A percentile compares a stretch with the other conserved stretches of the same genome.
Evolutionary conservation across 2,113 vertebrate species (phyloP).

Genomic region (Sprattus sprattus): DNA sequence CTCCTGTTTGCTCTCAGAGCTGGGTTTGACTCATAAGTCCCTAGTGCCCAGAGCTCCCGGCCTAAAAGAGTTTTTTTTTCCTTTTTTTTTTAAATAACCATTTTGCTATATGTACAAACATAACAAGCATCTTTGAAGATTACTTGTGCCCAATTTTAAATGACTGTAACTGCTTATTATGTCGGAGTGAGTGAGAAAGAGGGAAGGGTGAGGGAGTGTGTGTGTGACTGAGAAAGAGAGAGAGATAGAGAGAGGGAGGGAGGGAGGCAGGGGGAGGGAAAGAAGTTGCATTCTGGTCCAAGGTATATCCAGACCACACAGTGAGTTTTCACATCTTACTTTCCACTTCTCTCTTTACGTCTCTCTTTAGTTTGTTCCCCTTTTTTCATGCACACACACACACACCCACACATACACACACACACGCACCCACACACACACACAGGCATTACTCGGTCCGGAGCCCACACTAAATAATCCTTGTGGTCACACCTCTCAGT

Average conservation of each 20-base stretch:
- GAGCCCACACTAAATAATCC: constrained; percentile 84
- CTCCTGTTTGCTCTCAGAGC: background rate
- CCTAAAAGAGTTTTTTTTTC: constrained; percentile 19
- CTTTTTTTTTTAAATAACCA: background rate
- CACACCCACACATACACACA: background rate
- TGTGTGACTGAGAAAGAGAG: background rate
- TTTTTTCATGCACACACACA: constrained; percentile 20
- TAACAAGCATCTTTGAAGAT: background rate
- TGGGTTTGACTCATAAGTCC: constrained; percentile 24
- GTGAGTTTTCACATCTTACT: constrained; percentile 88
- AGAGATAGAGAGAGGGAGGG: background rate
- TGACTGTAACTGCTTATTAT: background rate
- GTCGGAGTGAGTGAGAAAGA: background rate
- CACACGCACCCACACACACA: background rate
- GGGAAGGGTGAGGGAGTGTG: background rate
- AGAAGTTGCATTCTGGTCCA: constrained; percentile 74
- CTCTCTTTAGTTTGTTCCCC: constrained; percentile 42
- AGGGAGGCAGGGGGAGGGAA: background rate
- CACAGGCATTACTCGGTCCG: constrained; percentile 82
- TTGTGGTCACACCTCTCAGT: constrained; percentile 94
- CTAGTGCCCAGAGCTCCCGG: constrained; percentile 18
- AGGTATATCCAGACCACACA: constrained; percentile 97
- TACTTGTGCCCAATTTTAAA: background rate
- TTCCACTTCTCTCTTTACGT: constrained; percentile 60
- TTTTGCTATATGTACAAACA: background rate